Evolutionary conservation across 2,797 vertebrate genomes (phyloP).

Genomic region (Falco columbarius): DNA sequence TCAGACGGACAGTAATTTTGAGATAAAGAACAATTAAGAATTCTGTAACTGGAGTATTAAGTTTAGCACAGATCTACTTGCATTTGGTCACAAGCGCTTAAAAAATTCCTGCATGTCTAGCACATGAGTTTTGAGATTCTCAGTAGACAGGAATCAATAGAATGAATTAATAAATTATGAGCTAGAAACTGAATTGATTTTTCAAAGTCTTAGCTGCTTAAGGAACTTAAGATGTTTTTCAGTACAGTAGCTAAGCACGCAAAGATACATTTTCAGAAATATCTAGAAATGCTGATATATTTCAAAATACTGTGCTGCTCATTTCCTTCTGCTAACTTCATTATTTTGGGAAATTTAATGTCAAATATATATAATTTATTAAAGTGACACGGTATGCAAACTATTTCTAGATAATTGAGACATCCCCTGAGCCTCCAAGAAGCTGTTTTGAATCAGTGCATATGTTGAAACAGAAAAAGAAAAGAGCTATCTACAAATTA

Average conservation of each 20-base stretch:
- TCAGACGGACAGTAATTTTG: neutral
- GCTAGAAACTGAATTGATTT: conserved; percentile 21
- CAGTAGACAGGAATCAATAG: neutral
- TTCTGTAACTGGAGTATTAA: neutral
- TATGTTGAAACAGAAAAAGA: neutral
- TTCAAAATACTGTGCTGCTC: neutral
- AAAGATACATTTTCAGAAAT: neutral
- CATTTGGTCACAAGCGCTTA: neutral
- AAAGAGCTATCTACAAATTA: neutral
- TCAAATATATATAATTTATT: neutral
- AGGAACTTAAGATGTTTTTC: neutral
- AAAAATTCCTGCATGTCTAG: neutral
- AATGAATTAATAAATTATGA: conserved; percentile 37
- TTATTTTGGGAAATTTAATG: neutral
- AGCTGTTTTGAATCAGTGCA: neutral
- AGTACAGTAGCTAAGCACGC: neutral
- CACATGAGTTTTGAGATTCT: neutral
- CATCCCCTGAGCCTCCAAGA: too few species aligned
- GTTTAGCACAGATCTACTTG: neutral
- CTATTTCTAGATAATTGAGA: neutral
- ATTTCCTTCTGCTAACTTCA: neutral
- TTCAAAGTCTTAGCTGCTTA: neutral
- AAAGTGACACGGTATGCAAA: neutral
- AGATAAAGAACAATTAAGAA: neutral
- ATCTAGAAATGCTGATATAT: neutral